Percentiles rank a stretch among this genome's conserved stretches.
phyloP scores from a whole-genome alignment of 2,113 vertebrate genomes.

The Fregata magnificens region DNA sequence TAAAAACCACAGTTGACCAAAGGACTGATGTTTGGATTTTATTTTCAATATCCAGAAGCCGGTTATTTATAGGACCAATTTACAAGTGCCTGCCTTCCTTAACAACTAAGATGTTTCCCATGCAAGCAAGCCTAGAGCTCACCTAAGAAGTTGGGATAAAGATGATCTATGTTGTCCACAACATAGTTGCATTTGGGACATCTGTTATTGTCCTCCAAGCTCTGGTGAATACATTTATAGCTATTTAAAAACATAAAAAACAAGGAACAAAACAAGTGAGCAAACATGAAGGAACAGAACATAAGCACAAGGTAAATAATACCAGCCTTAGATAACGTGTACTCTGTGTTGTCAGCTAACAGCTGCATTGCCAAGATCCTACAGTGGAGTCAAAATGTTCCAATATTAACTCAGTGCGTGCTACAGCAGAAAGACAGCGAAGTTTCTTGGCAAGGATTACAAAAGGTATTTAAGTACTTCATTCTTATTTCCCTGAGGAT shows the following conservation, averaged over 20 bases:
- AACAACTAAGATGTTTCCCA: background rate
- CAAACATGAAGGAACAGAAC: background rate
- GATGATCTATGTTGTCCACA: conserved; percentile 97
- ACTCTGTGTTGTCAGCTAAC: background rate
- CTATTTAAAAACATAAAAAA: conserved; percentile 66
- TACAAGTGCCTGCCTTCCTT: background rate
- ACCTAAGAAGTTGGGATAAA: conserved; percentile 99
- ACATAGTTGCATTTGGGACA: conserved; percentile 99
- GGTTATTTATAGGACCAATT: background rate
- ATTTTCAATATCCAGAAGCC: background rate
- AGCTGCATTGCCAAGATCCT: background rate
- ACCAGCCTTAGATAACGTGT: background rate
- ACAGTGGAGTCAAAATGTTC: background rate
- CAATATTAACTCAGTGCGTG: background rate
- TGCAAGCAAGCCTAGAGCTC: conserved; percentile 54
- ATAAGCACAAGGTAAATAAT: background rate
- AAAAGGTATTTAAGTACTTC: background rate
- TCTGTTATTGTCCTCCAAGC: conserved; percentile 96
- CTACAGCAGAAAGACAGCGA: background rate
- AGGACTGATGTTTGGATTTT: background rate
- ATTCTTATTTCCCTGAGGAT: background rate
- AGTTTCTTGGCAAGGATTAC: background rate
- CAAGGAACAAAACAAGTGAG: background rate
- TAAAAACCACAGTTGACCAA: background rate
- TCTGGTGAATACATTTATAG: conserved; percentile 98